Base-by-base conservation (phyloP, 2,797 vertebrate species). In the Acanthurus tractus region DNA sequence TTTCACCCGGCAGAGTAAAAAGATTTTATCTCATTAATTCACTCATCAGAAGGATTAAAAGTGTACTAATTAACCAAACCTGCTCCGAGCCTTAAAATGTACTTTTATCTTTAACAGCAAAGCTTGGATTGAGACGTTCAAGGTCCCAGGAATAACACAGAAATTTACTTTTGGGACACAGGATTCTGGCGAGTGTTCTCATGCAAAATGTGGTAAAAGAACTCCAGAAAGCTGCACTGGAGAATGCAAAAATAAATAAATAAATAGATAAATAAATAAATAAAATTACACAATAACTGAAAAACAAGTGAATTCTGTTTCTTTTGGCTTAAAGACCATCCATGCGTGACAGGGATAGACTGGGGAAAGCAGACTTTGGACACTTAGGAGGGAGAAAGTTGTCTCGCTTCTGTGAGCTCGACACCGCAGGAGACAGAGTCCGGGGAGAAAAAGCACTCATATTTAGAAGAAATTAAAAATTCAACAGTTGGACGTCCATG, bases 401-500 rank as follows among this genome's bases (percentile, higher is more conserved):
- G 74, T 73, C 64, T 80, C 23, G 54, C 85, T 73, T 72, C 79
- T 71, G 66, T 84, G 52, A 57, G 85, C 63, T 65, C 22, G 54
- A 36, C 69, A 70, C 63, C 80, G 46, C 74, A 67, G 76, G 69
- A 85, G 71, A 68, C 22, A 10, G 48, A 50, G 66, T 42, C 3
- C 0, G 7, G 63, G 69, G 59, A 86, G 65, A 0, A 20, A 72
- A 80, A 57, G 50, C 59, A 69, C 57, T 88, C 79, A 80, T 67
- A 86, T 89, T 88, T 86, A 84, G 80, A 75, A 18, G 5, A 71
- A 88, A 91, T 93, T n/a, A 92, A 93, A 91, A 68, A 92, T 91
- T 86, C 61, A 93, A 71, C 74, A 85, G 78, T 63, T 79, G 25
- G 73, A 78, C 45, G 23, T 75, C 12, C 1, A 0, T 63, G 65